A percentile compares a stretch with the other conserved stretches of the same genome.
Conservation (phyloP, 2,888 invertebrate species). For the Drosophila pseudotakahashii region DNA sequence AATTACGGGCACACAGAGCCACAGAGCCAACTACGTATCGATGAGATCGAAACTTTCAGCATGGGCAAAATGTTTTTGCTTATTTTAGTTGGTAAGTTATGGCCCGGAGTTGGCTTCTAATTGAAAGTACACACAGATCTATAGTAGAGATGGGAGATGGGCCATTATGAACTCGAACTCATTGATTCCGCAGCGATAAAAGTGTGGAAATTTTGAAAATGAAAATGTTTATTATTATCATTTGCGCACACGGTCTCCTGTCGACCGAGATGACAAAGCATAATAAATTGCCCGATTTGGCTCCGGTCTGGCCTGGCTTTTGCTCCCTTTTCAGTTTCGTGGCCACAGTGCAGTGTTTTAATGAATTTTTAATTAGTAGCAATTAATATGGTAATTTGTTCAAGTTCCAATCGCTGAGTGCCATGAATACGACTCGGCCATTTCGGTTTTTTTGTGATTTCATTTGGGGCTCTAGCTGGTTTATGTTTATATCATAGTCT, state of each 20-base stretch:
- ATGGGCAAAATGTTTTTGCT: conserved; percentile 59
- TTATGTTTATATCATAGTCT: not conserved
- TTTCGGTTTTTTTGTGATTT: conserved; percentile 14
- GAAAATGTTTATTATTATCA: conserved; percentile 78
- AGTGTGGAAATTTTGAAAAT: conserved; percentile 67
- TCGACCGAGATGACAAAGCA: conserved; percentile 76
- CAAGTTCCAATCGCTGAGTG: conserved; percentile 47
- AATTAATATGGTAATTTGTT: conserved; percentile 82
- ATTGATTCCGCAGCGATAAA: conserved; percentile 70
- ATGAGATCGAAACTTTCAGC: conserved; percentile 69
- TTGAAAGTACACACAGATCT: conserved; percentile 72
- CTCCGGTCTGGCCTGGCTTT: conserved; percentile 35
- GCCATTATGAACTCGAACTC: conserved; percentile 65
- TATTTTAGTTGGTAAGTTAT: conserved; percentile 79
- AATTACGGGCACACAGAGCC: conserved; percentile 48
- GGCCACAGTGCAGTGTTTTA: conserved; percentile 59
- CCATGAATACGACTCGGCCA: conserved; percentile 6
- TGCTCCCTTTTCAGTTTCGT: conserved; percentile 12
- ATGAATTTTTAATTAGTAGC: conserved; percentile 80
- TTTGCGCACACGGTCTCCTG: conserved; percentile 63
- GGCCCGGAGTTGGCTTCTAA: conserved; percentile 77
- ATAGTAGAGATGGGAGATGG: conserved; percentile 2
- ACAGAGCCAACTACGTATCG: conserved; percentile 51
- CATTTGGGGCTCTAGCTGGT: not conserved
- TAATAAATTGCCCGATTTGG: conserved; percentile 64